Conservation (phyloP, 1,140 invertebrate species). For the Drosophila oshimai region DNA sequence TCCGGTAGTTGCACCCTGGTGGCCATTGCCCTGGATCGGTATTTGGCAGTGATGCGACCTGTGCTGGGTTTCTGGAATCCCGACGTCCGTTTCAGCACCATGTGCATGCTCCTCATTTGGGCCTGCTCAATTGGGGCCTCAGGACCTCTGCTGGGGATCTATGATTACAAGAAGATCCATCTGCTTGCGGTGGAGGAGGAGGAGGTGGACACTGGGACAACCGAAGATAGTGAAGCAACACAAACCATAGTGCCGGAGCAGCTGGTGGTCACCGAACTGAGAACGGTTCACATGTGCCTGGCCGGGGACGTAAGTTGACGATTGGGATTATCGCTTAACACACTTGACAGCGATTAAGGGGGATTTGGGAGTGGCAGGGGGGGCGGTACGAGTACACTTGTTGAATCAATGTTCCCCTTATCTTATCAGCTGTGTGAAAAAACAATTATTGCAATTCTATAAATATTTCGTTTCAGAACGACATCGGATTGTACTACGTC, state of each 20-base stretch:
- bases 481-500: constrained; percentile 77
- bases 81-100: constrained; percentile 41
- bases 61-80: constrained; percentile 83
- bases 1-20: constrained; percentile 84
- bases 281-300: constrained; percentile 48
- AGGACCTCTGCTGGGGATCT: constrained; percentile 52
- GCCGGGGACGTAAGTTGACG: constrained; percentile 44
- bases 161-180: constrained; percentile 39
- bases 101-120: constrained; percentile 76
- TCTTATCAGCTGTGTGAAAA: constrained; percentile 52
- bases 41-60: constrained; percentile 82
- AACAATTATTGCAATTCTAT: constrained; percentile 36
- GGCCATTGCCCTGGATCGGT: constrained; percentile 84
- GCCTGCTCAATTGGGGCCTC: constrained; percentile 70
- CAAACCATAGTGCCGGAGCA: constrained; percentile 1
- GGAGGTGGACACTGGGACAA: too few relatives aligned
- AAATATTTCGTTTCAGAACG: constrained; percentile 49
- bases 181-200: constrained; percentile 12
- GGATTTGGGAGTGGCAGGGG: constrained; percentile 1
- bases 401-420: constrained; percentile 29
- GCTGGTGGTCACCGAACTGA: constrained; percentile 34
- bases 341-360: not conserved
- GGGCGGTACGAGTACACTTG: constrained; percentile 4
- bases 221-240: not conserved
- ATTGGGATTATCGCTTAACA: constrained; percentile 7